Conservation (phyloP, 2,888 invertebrate species). For the Pterostichus madidus region DNA sequence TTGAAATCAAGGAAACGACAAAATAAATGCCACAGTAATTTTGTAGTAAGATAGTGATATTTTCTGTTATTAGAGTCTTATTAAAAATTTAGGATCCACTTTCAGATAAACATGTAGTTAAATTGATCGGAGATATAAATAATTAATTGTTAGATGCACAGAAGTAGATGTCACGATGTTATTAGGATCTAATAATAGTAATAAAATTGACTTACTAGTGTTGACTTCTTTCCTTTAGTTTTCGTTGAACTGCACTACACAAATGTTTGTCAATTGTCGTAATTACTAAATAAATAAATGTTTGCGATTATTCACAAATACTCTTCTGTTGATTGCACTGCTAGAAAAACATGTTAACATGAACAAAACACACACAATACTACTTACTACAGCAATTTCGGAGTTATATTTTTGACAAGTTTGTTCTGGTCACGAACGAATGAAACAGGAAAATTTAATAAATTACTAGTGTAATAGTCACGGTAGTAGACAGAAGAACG, state of each 20-base stretch:
- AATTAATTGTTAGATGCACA: constrained; percentile 26
- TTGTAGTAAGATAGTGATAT: background rate
- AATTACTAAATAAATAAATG: constrained; percentile 3
- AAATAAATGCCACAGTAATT: background rate
- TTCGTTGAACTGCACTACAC: background rate
- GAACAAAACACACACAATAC: background rate
- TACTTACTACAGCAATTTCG: background rate
- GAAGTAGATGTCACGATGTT: too few relatives aligned
- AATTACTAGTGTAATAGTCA: too few relatives aligned
- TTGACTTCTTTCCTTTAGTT: background rate
- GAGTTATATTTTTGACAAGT: constrained; percentile 13
- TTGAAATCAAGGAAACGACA: too few relatives aligned
- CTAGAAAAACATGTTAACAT: background rate
- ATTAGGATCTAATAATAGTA: background rate
- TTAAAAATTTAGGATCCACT: background rate
- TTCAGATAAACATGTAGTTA: constrained; percentile 22
- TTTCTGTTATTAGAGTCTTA: constrained; percentile 3
- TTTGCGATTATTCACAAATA: background rate
- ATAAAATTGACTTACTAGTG: background rate
- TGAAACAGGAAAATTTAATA: background rate
- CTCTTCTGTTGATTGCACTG: background rate
- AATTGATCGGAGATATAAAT: constrained; percentile 28
- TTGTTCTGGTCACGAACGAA: background rate
- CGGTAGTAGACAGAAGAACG: background rate
- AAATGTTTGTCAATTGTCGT: background rate